phyloP scores from a whole-genome alignment of 1,140 invertebrate species.

The Heliothis subflexa region DNA sequence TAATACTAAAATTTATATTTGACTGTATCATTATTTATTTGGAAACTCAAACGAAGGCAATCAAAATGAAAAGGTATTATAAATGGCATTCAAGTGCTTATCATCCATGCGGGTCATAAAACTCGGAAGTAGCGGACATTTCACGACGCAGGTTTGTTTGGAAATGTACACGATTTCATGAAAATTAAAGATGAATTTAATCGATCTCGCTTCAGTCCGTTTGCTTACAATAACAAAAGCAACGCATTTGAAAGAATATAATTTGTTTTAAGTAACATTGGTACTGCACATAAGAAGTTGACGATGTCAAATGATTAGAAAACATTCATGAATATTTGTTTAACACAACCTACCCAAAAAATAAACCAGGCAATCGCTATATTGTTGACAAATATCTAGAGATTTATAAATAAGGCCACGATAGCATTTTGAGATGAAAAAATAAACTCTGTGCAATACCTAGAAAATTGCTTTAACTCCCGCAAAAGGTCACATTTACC shows the following conservation, averaged over 20 bases:
- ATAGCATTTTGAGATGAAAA: background rate
- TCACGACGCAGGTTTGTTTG: background rate
- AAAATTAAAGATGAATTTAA: background rate
- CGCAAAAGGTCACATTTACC: background rate
- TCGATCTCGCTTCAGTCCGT: background rate
- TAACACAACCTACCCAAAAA: background rate
- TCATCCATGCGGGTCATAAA: slow-evolving; percentile 20
- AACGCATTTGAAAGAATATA: too few species aligned
- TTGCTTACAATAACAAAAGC: too few species aligned
- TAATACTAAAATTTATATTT: too few species aligned
- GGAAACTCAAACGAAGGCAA: background rate
- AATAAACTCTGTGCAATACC: background rate
- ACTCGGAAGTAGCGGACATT: background rate
- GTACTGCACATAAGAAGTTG: too few species aligned
- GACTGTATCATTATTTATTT: background rate
- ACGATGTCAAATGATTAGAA: too few species aligned
- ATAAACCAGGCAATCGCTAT: background rate
- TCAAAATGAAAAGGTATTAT: background rate
- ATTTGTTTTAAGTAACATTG: too few species aligned
- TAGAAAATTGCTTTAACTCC: background rate
- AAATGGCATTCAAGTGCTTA: slow-evolving; percentile 21
- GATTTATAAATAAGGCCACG: background rate
- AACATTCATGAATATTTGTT: too few species aligned
- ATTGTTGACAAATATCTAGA: background rate
- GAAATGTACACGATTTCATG: background rate